Percentiles rank a stretch among this genome's conserved stretches.
These are phyloP conservation scores for Eucera pruinosa DNA, from an alignment of 2,888 invertebrate genomes.

Conservation along the genomic window DNA sequence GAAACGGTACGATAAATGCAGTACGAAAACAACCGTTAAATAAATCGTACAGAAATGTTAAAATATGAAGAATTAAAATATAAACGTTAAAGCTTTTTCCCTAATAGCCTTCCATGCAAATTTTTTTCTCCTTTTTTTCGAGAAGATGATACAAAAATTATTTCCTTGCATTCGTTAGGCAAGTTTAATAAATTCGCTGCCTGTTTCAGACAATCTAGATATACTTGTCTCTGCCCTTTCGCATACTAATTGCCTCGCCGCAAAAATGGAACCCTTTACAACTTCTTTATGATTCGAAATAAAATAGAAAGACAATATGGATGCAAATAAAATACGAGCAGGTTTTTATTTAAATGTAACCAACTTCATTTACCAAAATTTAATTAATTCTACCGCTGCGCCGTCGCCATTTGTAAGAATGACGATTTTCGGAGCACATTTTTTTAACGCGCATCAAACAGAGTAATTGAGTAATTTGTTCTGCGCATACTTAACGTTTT, in stretches of 20 bases:
- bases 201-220: background rate
- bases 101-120: background rate
- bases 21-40: no score
- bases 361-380: constrained; percentile 1
- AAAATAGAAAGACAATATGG: background rate
- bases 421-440: background rate
- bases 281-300: constrained; percentile 10
- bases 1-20: no score
- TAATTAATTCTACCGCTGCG: background rate
- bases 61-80: background rate
- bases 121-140: background rate
- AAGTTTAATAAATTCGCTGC: background rate
- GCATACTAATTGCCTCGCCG: constrained; percentile 5
- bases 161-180: background rate
- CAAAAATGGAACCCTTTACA: constrained; percentile 5
- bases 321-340: constrained; percentile 4
- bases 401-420: background rate
- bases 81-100: background rate
- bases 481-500: background rate
- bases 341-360: constrained; percentile 14
- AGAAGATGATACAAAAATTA: background rate
- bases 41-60: background rate
- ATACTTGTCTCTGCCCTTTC: background rate
- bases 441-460: background rate
- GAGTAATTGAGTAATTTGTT: background rate